phyloP scores from a whole-genome alignment of 1,140 invertebrate genomes.

The Bilobella aurantiaca region DNA sequence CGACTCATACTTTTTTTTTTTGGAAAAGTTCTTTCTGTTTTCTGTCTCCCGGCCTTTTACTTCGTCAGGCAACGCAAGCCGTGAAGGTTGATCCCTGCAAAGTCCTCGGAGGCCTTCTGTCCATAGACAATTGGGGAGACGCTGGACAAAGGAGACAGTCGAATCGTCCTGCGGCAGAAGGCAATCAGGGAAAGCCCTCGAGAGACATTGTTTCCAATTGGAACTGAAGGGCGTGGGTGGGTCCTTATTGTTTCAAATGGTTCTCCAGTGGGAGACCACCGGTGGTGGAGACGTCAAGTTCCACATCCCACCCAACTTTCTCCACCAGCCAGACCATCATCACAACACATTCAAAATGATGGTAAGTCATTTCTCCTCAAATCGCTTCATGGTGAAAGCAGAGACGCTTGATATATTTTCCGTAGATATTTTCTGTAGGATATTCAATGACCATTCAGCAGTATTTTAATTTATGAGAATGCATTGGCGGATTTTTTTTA shows the following conservation, averaged over 20 bases:
- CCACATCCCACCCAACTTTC: slow-evolving; percentile 33
- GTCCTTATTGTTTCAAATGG: slow-evolving; percentile 21
- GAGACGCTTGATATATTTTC: no score
- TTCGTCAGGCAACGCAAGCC: not conserved
- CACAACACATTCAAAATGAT: slow-evolving; percentile 34
- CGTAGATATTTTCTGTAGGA: no score
- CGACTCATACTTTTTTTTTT: not conserved
- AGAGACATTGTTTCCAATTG: not conserved
- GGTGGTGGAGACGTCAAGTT: slow-evolving; percentile 33
- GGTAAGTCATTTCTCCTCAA: slow-evolving; percentile 25
- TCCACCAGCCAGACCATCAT: slow-evolving; percentile 19
- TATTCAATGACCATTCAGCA: no score
- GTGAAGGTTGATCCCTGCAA: not conserved
- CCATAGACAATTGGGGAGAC: not conserved
- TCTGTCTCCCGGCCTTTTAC: slow-evolving; percentile 8
- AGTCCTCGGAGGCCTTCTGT: not conserved
- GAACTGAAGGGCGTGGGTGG: not conserved
- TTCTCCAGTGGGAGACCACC: slow-evolving; percentile 32
- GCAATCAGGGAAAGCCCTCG: not conserved
- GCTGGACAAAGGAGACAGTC: not conserved
- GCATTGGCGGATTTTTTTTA: no score
- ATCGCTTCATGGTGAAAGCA: no score
- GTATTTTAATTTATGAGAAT: no score
- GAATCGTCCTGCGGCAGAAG: not conserved
- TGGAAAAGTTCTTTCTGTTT: not conserved